Conservation (phyloP, 2,888 invertebrate species). For the Stictocephala bisonia region DNA sequence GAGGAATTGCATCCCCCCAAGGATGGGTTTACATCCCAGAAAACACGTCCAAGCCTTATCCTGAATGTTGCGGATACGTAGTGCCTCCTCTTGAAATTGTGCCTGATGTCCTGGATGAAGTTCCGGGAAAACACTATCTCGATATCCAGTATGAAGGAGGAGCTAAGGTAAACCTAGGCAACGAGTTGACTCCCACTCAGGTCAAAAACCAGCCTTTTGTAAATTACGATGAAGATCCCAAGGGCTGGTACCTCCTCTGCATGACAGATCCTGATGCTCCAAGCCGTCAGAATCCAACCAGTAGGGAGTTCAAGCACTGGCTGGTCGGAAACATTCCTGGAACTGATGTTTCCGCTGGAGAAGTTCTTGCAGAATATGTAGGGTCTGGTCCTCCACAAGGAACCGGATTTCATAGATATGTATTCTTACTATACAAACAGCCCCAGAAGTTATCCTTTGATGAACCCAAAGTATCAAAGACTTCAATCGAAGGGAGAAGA, state of each 20-base stretch:
- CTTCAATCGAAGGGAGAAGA: constrained; percentile 64
- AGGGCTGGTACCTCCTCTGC: background rate
- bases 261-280: constrained; percentile 23
- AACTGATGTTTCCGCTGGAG: background rate
- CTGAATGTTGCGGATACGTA: background rate
- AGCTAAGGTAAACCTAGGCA: background rate
- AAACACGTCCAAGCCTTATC: background rate
- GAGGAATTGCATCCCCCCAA: background rate
- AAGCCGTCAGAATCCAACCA: background rate
- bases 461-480: constrained; percentile 62
- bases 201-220: constrained; percentile 7
- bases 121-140: background rate
- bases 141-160: background rate
- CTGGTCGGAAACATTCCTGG: constrained; percentile 39
- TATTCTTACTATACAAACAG: constrained; percentile 82
- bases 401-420: constrained; percentile 79
- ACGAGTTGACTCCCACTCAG: background rate
- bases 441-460: constrained; percentile 69
- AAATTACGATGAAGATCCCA: constrained; percentile 8
- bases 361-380: constrained; percentile 2
- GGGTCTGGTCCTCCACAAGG: background rate
- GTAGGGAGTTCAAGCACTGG: constrained; percentile 26
- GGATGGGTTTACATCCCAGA: background rate
- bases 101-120: background rate
- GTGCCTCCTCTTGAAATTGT: constrained; percentile 10